Evolutionary conservation across 2,113 vertebrate genomes (phyloP).

Genomic region (Epinephelus fuscoguttatus): DNA sequence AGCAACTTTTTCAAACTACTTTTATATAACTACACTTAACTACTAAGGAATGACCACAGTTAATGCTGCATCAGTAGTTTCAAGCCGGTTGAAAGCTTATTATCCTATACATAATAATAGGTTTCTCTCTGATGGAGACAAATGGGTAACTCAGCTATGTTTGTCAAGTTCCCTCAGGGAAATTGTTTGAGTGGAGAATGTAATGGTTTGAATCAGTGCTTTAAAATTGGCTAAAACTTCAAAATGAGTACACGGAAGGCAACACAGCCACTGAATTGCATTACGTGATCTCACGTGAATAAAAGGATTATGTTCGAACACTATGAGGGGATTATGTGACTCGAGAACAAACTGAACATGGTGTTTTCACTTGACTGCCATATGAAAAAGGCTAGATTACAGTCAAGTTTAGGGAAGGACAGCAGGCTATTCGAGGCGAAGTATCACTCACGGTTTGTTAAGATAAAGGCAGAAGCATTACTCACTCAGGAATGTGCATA

Average conservation of each 20-base stretch:
- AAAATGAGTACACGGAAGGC: background rate
- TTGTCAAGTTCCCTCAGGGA: background rate
- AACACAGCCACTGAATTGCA: conserved; percentile 4
- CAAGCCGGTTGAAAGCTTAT: background rate
- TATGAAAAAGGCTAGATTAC: conserved; percentile 11
- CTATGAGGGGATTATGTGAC: conserved; percentile 21
- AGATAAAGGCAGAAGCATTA: conserved; percentile 7
- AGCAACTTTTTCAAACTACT: background rate
- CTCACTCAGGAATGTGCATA: background rate
- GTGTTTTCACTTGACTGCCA: conserved; percentile 22
- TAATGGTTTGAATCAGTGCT: background rate
- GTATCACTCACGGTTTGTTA: background rate
- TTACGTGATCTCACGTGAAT: conserved; percentile 14
- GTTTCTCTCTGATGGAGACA: conserved; percentile 24
- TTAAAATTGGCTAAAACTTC: conserved; percentile 18
- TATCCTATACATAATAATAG: conserved; percentile 11
- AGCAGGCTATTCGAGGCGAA: conserved; percentile 6
- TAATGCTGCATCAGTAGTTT: background rate
- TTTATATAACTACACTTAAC: background rate
- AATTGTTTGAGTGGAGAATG: background rate
- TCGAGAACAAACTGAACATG: conserved; percentile 19
- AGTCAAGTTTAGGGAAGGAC: background rate
- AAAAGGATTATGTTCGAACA: conserved; percentile 23
- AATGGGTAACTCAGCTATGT: conserved; percentile 16
- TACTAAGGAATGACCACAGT: background rate